Conservation (phyloP, 2,888 invertebrate species). For the Pocota personata region DNA sequence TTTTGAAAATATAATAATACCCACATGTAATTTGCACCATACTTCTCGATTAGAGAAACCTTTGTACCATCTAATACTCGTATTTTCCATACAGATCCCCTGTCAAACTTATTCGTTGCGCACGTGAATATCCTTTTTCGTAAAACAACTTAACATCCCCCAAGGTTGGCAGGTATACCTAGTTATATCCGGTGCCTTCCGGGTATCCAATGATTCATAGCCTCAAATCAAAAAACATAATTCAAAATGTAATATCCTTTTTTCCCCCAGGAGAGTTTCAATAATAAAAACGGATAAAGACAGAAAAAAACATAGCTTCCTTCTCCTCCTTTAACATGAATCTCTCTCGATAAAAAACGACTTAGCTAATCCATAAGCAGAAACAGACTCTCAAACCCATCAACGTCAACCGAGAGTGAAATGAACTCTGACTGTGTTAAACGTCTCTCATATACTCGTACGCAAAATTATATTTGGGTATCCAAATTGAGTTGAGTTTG, state of each 20-base stretch:
- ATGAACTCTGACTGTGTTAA: constrained; percentile 7
- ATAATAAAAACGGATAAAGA: not conserved
- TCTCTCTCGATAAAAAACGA: not conserved
- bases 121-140: not conserved
- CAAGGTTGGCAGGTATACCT: not conserved
- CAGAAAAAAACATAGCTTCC: not conserved
- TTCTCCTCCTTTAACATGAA: not conserved
- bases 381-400: not conserved
- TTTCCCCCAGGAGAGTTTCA: not conserved
- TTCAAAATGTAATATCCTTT: constrained; percentile 8
- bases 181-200: not conserved
- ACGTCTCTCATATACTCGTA: not conserved
- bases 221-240: constrained; percentile 3
- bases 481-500: constrained; percentile 10
- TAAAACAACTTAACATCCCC: not conserved
- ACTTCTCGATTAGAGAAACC: no score
- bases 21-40: no score
- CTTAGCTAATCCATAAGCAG: not conserved
- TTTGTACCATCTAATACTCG: no score
- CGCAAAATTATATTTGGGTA: not conserved
- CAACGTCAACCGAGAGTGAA: not conserved
- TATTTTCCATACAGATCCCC: no score
- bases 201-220: not conserved
- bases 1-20: no score
- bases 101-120: not conserved